Conservation (phyloP, 1,140 invertebrate genomes). For the Lamellibrachia luymesi region DNA sequence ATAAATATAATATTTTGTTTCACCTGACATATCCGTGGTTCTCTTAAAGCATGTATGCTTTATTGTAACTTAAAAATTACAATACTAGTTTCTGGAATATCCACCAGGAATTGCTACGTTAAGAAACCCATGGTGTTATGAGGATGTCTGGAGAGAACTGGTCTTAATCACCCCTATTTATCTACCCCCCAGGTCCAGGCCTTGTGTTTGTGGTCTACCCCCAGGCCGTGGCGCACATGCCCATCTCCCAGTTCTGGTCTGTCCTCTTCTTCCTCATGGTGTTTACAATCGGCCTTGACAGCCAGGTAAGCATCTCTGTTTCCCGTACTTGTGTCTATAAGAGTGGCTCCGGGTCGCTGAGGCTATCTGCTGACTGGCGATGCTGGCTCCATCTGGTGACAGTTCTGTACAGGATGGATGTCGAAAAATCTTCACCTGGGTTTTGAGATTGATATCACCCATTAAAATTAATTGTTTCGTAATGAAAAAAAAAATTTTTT, state of each 20-base stretch:
- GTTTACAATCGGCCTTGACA: slow-evolving; percentile 86
- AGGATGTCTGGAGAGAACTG: neutral
- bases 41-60: too few species aligned
- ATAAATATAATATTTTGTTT: too few species aligned
- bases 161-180: neutral
- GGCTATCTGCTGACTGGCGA: neutral
- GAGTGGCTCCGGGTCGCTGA: neutral
- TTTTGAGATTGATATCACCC: too few species aligned
- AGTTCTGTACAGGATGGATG: neutral
- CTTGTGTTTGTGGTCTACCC: slow-evolving; percentile 84
- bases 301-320: slow-evolving; percentile 66
- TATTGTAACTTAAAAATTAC: too few species aligned
- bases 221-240: slow-evolving; percentile 77
- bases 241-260: slow-evolving; percentile 78
- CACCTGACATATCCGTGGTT: too few species aligned
- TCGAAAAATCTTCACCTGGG: neutral
- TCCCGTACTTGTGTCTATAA: neutral
- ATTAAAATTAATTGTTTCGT: too few species aligned
- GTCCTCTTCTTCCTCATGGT: slow-evolving; percentile 89
- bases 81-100: too few species aligned
- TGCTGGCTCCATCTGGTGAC: neutral
- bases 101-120: too few species aligned
- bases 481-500: too few species aligned
- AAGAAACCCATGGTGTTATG: too few species aligned
- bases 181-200: slow-evolving; percentile 67